Conservation (phyloP, 2,113 vertebrate genomes). For the Fukomys damarensis region DNA sequence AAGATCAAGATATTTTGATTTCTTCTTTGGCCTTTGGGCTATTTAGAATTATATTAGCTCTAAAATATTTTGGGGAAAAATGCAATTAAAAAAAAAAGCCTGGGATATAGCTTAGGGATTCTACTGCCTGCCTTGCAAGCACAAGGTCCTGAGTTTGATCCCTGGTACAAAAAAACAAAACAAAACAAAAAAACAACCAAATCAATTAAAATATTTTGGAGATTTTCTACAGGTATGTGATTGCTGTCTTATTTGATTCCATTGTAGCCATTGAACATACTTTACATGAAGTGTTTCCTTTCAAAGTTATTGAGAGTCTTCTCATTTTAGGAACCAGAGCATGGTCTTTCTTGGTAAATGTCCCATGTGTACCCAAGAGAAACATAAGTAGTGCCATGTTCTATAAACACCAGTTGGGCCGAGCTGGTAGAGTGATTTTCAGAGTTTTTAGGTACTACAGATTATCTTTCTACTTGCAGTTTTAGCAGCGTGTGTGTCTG, state of each 20-base stretch:
- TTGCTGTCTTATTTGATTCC: slow-evolving; percentile 29
- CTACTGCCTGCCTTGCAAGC: too few species aligned
- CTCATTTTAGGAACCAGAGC: background rate
- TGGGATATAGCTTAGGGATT: too few species aligned
- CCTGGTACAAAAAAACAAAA: too few species aligned
- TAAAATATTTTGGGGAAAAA: background rate
- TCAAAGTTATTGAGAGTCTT: background rate
- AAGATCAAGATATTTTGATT: background rate
- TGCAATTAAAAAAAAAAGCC: too few species aligned
- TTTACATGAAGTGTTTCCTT: background rate
- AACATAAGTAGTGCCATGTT: background rate
- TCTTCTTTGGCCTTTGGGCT: background rate
- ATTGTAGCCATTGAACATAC: background rate
- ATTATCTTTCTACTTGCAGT: background rate
- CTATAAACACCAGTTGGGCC: background rate
- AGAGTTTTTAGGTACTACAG: background rate
- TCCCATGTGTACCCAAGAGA: background rate
- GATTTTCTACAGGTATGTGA: background rate
- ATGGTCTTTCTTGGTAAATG: background rate
- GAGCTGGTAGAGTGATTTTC: background rate
- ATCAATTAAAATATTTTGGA: background rate
- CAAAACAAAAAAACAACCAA: too few species aligned
- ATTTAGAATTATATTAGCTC: slow-evolving; percentile 9
- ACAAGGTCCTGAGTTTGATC: too few species aligned
- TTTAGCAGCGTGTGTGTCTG: background rate